A percentile compares a stretch with the other conserved stretches of the same genome.
phyloP scores from a whole-genome alignment of 1,140 invertebrate species.

The Bathynomus jamesi region DNA sequence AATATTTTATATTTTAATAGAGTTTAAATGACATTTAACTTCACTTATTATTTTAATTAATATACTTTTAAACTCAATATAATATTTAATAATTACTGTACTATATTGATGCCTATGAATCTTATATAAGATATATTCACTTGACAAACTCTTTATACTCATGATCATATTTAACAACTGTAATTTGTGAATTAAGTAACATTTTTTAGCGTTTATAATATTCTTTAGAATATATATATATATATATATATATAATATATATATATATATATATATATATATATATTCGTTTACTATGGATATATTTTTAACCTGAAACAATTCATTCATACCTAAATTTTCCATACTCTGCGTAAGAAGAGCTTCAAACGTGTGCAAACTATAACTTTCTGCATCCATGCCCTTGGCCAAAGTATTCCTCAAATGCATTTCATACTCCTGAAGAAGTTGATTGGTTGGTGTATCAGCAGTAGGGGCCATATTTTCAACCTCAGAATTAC shows the following conservation, averaged over 20 bases:
- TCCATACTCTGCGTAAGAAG: conserved; percentile 89
- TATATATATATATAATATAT: conserved; percentile 9
- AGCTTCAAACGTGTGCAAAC: conserved; percentile 85
- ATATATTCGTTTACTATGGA: conserved; percentile 9
- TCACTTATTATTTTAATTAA: no score
- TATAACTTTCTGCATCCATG: conserved; percentile 90
- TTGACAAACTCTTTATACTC: no score
- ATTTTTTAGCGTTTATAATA: no score
- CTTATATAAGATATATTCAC: no score
- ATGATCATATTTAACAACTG: no score
- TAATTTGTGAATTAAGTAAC: no score
- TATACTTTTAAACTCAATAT: no score
- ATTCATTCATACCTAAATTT: conserved; percentile 63
- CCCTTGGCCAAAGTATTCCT: conserved; percentile 87
- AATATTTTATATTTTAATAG: no score
- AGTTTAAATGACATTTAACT: no score
- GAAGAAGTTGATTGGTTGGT: conserved; percentile 71
- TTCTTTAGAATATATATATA: not conserved
- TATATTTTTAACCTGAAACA: no score
- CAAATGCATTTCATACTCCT: conserved; percentile 92
- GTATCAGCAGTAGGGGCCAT: conserved; percentile 59
- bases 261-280: conserved; percentile 9
- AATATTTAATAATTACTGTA: no score
- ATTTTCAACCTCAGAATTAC: conserved; percentile 35
- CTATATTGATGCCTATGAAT: no score